Base-by-base conservation (phyloP, 2,888 invertebrate genomes). In the Eurytoma californica region DNA sequence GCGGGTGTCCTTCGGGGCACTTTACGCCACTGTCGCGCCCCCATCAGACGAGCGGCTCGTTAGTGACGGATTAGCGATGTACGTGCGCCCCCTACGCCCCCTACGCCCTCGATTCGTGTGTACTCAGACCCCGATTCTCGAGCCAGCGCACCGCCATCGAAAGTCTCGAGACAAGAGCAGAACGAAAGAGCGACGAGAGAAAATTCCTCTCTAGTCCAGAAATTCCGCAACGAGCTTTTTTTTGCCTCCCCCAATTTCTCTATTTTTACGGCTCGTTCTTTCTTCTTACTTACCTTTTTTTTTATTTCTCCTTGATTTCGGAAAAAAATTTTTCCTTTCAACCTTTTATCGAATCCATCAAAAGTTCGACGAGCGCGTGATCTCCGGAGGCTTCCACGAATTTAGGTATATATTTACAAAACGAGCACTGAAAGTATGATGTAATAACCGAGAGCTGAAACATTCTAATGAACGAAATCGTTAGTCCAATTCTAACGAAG, bases 11-110 rank as follows among this genome's bases (percentile, higher is more conserved):
- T 79, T 61, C 20, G 76, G 49, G 77, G 80, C 80, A 72, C 67
- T 67, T 78, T 85, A 84, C 85, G 85, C 84, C 86, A 85, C 84
- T 86, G 86, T 80, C 75, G 82, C 75, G 82, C 85, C 85, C 85
- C 85, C 85, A 85, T 86, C 86, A 86, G 86, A 84, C 86, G 87
- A 87, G 84, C 86, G 90, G 90, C 91, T 91, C 92, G 91, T 92
- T 91, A 92, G 91, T 90, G 91, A 91, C 90, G 91, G 91, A 92
- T 92, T 91, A 92, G 91, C 89, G 89, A 87, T 88, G 91, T 91
- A 91, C 91, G 91, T 91, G 91, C 88, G 85, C 86, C 83, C 83
- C 83, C 84, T 82, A 81, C 88, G 85, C 86, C 83, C 83, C 83
- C 84, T 82, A 81, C 85, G 82, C 83, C 83, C 83, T 84, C 80